Conservation (phyloP, 2,888 invertebrate genomes). For the Hanleya hanleyi region DNA sequence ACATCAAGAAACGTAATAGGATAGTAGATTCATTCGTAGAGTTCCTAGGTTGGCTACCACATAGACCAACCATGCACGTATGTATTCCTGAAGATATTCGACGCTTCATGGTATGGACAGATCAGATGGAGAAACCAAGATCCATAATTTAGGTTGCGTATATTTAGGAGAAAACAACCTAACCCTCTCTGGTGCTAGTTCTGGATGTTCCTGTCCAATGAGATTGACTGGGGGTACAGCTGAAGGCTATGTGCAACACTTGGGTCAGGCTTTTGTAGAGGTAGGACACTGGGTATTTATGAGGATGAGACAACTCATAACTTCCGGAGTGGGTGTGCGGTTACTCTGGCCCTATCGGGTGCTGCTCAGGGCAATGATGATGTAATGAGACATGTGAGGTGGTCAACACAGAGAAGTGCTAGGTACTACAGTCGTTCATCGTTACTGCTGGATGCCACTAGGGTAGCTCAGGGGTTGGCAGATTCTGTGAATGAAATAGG, state of each 20-base stretch:
- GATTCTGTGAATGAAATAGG: too few relatives aligned
- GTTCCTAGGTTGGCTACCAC: not conserved
- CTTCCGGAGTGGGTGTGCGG: not conserved
- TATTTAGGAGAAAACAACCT: not conserved
- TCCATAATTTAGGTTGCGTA: not conserved
- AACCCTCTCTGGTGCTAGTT: not conserved
- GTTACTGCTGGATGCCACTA: too few relatives aligned
- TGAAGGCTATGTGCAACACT: not conserved
- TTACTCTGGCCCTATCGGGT: not conserved
- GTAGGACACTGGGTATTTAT: not conserved
- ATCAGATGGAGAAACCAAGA: not conserved
- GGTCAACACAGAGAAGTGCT: not conserved
- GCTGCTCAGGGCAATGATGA: not conserved
- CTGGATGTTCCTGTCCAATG: not conserved
- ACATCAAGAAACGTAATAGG: not conserved
- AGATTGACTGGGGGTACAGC: not conserved
- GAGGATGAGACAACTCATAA: not conserved
- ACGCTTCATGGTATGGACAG: not conserved
- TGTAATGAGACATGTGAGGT: not conserved
- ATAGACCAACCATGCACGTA: not conserved
- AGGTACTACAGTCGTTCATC: not conserved
- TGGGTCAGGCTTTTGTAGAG: not conserved
- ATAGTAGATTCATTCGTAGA: not conserved
- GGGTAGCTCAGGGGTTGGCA: too few relatives aligned
- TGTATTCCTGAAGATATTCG: not conserved